These are phyloP conservation scores for Sclerurus mexicanus DNA, from an alignment of 2,113 vertebrate genomes.

Conservation along the genomic window DNA sequence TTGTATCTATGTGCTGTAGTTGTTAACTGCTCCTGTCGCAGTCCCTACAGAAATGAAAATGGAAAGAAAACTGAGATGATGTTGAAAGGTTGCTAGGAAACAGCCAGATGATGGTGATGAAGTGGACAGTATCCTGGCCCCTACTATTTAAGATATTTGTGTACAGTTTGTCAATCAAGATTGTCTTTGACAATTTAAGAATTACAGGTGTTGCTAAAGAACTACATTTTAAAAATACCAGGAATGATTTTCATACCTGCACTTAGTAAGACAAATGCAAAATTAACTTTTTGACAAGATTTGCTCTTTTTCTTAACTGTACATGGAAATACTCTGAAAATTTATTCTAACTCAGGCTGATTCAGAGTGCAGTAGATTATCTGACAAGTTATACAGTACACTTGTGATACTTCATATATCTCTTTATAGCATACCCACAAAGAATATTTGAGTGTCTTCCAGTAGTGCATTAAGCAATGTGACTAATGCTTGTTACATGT, in stretches of 20 bases:
- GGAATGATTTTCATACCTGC: background rate
- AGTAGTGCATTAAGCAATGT: constrained; percentile 26
- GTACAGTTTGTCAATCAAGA: background rate
- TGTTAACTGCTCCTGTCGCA: background rate
- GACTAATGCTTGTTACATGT: constrained; percentile 51
- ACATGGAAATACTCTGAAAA: background rate
- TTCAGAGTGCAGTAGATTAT: background rate
- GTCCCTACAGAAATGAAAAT: background rate
- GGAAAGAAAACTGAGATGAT: background rate
- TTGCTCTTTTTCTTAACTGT: background rate
- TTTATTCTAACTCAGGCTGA: background rate
- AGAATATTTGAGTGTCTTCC: constrained; percentile 41
- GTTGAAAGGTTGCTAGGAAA: constrained; percentile 38
- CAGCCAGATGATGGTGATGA: background rate
- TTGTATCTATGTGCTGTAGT: background rate
- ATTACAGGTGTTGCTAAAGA: background rate
- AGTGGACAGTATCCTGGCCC: background rate
- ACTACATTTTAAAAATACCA: background rate
- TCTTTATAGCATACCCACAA: background rate
- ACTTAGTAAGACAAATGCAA: background rate
- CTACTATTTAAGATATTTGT: background rate
- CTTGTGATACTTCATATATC: background rate
- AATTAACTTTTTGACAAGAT: background rate
- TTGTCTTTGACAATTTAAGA: background rate
- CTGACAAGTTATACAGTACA: background rate